Percentiles rank a stretch among this genome's conserved stretches.
Evolutionary conservation across 2,888 invertebrate genomes (phyloP).

Genomic region (Rhopalosiphum nymphaeae): DNA sequence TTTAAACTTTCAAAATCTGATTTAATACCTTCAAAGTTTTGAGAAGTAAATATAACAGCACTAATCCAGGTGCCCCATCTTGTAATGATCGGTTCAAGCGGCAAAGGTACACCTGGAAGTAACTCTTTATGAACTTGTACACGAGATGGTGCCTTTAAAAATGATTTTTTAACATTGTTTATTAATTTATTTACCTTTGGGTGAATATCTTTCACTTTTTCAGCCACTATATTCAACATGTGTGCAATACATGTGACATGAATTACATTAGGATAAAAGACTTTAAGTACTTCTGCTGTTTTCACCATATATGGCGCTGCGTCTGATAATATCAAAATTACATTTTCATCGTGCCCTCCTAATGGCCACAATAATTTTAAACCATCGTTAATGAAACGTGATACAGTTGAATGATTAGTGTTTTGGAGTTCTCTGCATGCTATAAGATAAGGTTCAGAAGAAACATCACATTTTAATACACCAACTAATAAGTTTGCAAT

Average conservation of each 20-base stretch:
- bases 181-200: slow-evolving; percentile 20
- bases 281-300: neutral
- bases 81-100: slow-evolving; percentile 10
- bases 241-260: neutral
- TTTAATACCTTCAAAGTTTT: slow-evolving; percentile 13
- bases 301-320: neutral
- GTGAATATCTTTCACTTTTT: neutral
- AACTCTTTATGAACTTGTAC: slow-evolving; percentile 5
- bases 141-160: slow-evolving; percentile 23
- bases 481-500: neutral
- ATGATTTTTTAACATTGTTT: slow-evolving; percentile 7
- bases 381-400: slow-evolving; percentile 12
- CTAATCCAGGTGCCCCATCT: neutral
- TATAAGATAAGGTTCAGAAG: neutral
- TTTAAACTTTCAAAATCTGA: slow-evolving; percentile 5
- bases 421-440: slow-evolving; percentile 12
- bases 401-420: neutral
- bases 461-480: neutral
- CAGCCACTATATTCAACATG: neutral
- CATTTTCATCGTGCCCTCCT: neutral
- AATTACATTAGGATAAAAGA: neutral
- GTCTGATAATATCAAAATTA: neutral
- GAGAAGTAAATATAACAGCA: neutral
- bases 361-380: slow-evolving; percentile 12
- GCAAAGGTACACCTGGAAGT: neutral